Percentiles rank a stretch among this genome's conserved stretches.
These are phyloP conservation scores for Norana najaformis DNA, from an alignment of 2,888 invertebrate species.

Conservation along the genomic window DNA sequence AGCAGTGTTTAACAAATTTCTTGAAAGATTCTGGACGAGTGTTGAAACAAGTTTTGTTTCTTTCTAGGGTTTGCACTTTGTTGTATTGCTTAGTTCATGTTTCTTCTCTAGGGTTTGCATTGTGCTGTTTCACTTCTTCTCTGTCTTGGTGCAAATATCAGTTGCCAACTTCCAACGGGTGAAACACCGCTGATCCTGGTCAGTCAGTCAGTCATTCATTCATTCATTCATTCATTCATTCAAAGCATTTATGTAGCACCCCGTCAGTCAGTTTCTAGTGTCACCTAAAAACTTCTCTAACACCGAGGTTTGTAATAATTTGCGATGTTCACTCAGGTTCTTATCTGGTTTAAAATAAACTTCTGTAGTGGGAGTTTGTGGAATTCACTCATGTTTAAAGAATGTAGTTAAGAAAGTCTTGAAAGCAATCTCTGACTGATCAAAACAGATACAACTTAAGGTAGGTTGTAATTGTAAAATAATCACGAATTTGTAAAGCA, in stretches of 20 bases:
- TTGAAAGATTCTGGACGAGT: too few species aligned
- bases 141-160: not conserved
- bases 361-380: not conserved
- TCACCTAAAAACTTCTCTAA: not conserved
- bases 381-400: not conserved
- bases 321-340: not conserved
- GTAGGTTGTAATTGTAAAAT: too few species aligned
- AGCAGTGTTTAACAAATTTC: too few species aligned
- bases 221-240: not conserved
- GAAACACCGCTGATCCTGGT: slow-evolving; percentile 6
- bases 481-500: too few species aligned
- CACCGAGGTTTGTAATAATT: not conserved
- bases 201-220: not conserved
- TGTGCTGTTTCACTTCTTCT: slow-evolving; percentile 9
- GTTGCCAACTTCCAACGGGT: not conserved
- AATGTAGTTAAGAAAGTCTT: not conserved
- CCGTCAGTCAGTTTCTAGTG: not conserved
- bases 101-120: slow-evolving; percentile 25
- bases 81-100: not conserved
- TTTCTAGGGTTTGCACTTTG: not conserved
- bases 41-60: not conserved
- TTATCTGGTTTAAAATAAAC: not conserved
- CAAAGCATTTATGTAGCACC: too few species aligned
- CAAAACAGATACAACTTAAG: not conserved
- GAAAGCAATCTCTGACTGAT: not conserved